Conservation (phyloP, 1,140 invertebrate genomes). For the Delia radicum region DNA sequence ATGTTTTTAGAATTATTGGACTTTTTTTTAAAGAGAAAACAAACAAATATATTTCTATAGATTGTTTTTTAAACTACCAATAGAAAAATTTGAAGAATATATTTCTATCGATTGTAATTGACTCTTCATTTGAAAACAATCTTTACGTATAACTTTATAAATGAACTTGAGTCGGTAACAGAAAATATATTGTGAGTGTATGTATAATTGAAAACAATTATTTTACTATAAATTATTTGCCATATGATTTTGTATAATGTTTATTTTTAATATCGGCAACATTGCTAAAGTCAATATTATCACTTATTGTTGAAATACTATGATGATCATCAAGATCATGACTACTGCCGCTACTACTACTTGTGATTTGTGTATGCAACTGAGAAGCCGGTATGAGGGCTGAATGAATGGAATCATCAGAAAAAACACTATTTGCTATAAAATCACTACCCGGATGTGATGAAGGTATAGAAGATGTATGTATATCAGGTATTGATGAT, state of each 20-base stretch:
- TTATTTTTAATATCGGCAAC: neutral
- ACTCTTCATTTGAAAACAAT: too few species aligned
- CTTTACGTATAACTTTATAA: too few species aligned
- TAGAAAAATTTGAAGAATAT: too few species aligned
- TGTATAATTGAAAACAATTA: too few species aligned
- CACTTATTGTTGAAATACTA: neutral
- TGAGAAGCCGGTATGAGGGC: neutral
- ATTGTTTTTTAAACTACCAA: too few species aligned
- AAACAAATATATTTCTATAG: too few species aligned
- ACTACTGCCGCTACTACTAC: neutral
- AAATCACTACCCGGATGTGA: neutral
- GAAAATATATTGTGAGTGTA: too few species aligned
- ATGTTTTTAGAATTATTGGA: too few species aligned
- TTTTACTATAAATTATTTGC: slow-evolving; percentile 15
- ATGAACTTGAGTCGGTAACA: too few species aligned
- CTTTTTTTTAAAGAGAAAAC: too few species aligned
- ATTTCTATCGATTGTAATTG: too few species aligned
- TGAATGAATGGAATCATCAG: neutral
- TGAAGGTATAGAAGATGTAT: neutral
- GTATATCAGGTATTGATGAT: neutral
- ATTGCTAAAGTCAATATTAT: slow-evolving; percentile 19
- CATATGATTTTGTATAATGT: slow-evolving; percentile 24
- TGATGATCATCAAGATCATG: too few species aligned
- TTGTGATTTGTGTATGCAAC: slow-evolving; percentile 11
- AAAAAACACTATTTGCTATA: neutral